A percentile compares a stretch with the other conserved stretches of the same genome.
phyloP scores from a whole-genome alignment of 2,797 vertebrate species.

The Aratinga solstitialis region DNA sequence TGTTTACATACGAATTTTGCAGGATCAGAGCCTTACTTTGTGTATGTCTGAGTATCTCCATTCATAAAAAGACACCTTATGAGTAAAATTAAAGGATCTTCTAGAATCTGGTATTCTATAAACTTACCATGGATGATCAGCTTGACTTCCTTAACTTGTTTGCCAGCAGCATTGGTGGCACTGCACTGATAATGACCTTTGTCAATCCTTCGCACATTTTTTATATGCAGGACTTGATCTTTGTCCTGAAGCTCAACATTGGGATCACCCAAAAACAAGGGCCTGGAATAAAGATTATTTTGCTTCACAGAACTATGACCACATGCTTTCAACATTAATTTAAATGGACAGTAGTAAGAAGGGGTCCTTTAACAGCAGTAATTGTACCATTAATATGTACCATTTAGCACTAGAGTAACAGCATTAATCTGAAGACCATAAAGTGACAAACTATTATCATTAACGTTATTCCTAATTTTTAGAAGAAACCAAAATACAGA shows the following conservation, averaged over 20 bases:
- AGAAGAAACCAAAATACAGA: neutral
- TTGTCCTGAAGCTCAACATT: constrained; percentile 85
- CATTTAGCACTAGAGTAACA: neutral
- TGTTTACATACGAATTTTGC: neutral
- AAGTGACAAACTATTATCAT: neutral
- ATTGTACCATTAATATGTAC: neutral
- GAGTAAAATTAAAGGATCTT: neutral
- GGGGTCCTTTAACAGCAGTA: neutral
- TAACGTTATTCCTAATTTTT: neutral
- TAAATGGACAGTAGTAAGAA: neutral
- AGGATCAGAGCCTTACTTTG: neutral
- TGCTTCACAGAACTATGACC: neutral
- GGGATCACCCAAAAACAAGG: constrained; percentile 87
- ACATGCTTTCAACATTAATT: neutral
- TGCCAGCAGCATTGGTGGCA: constrained; percentile 87
- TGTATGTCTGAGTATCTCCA: neutral
- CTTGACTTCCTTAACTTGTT: constrained; percentile 87
- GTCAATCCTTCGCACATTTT: constrained; percentile 85
- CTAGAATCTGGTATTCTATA: neutral
- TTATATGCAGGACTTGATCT: constrained; percentile 88
- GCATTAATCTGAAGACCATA: neutral
- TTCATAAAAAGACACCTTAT: neutral
- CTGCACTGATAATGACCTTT: constrained; percentile 92
- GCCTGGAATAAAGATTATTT: constrained; percentile 74
- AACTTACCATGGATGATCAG: constrained; percentile 85